Evolutionary conservation across 2,888 invertebrate genomes (phyloP), one percentile per base, ranked within the genome.

Genomic region (Synanthedon vespiformis): DNA sequence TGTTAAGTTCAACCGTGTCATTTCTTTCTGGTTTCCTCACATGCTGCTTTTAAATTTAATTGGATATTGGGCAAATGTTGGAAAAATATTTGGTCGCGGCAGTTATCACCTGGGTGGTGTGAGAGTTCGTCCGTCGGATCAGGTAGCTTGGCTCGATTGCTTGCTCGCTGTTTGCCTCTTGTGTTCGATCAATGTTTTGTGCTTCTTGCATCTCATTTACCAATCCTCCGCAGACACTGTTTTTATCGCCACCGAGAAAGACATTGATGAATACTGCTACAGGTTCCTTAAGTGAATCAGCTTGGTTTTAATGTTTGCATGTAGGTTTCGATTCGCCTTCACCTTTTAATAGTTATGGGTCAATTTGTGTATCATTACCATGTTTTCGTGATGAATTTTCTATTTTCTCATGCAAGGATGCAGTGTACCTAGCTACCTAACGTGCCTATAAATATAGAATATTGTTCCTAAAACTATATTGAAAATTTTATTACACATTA

Each of bases 141-240:
- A 93, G 93, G 93, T 93, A 93, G 92, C 92, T 90, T 92, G 91
- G 89, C 89, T 90, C 78, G 92, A 92, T 88, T 88, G 91, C 83
- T 87, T 91, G 77, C 87, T 91, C 83, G 91, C 91, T 84, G 83
- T 91, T 69, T 89, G 90, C 76, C 87, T 91, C 60, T 83, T 92
- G 81, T 90, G 90, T 80, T 90, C 90, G 65, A 82, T 91, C 72
- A 90, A 91, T 84, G 80, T 90, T 66, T 81, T 91, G 71, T 91
- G 91, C 87, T 89, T 91, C 72, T 70, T 91, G 77, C 90, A 90
- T 85, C 85, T 91, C 61, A 70, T 89, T 60, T 91, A 90, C 69
- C 81, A 69, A 58, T 66, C 64, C 54, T 62, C 68, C 56, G 66
- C 65, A 51, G 74, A 71, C 51, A 62, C 60, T 51, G 58, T 70